Evolutionary conservation across 2,888 invertebrate genomes (phyloP).

Genomic region (Apoda limacodes): DNA sequence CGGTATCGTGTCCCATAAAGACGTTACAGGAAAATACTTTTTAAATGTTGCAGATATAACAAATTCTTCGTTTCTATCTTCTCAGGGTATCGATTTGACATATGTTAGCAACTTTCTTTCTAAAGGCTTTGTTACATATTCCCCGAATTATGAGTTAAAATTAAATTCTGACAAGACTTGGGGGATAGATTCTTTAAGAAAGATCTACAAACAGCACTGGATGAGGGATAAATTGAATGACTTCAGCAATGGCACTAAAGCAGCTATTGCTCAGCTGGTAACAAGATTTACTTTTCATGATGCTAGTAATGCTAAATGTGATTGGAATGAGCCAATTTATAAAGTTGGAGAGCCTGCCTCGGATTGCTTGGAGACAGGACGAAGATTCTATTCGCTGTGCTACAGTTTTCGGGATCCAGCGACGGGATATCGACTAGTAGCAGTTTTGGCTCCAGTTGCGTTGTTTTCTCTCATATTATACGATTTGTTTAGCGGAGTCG

Average conservation of each 20-base stretch:
- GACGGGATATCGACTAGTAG: conserved; percentile 46
- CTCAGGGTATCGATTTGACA: conserved; percentile 27
- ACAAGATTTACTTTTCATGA: conserved; percentile 41
- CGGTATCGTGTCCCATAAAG: conserved; percentile 36
- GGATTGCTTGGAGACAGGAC: conserved; percentile 38
- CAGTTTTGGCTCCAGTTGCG: conserved; percentile 47
- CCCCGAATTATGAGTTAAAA: conserved; percentile 3
- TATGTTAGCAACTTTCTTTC: conserved; percentile 3
- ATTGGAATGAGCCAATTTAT: conserved; percentile 40
- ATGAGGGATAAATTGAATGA: conserved; percentile 23
- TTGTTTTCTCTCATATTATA: conserved; percentile 53
- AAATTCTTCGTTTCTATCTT: conserved; percentile 23
- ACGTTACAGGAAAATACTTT: conserved; percentile 19
- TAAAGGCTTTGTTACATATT: neutral
- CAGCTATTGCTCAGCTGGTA: conserved; percentile 38
- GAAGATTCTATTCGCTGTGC: conserved; percentile 39
- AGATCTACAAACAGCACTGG: conserved; percentile 33
- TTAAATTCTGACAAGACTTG: conserved; percentile 17
- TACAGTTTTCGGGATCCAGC: conserved; percentile 47
- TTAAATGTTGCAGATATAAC: conserved; percentile 21
- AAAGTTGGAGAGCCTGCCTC: conserved; percentile 37
- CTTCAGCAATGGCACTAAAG: conserved; percentile 34
- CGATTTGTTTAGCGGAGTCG: conserved; percentile 54
- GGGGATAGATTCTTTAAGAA: conserved; percentile 33
- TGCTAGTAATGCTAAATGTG: conserved; percentile 36